Base-by-base conservation (phyloP, 2,888 invertebrate genomes). In the Mimachlamys varia region DNA sequence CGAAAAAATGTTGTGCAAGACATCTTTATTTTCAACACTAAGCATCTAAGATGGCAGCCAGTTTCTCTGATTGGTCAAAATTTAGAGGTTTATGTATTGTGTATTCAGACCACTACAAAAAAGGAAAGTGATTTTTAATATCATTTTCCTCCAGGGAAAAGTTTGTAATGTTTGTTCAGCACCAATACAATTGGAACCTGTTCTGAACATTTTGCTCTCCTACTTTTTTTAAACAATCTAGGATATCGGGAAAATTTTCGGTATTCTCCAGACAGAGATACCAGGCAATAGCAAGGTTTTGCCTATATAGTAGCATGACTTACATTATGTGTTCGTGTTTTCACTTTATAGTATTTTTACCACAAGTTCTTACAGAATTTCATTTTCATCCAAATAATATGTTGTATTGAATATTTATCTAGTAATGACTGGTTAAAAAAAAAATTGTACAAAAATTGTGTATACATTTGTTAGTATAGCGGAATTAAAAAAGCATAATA, bases 381-480 rank as follows among this genome's bases (percentile, higher is more conserved):
- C 76, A 76, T 76, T 76, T 76, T 33, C 76, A 76, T 76, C 76
- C 76, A 76, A 33, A 58, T 5, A 76, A 7, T 33, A 2, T 76
- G 76, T 76, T 76, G 76, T 76, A 76, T 33, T 33, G 76, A 33
- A 33, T 76, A n/a, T 58, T 58, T 58, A 76, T 76, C 76, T 76
- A 33, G 22, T 76, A 22, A 58, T n/a, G 53, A 19, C 53, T 62
- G 62, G 76, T 76, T n/a, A n/a, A 76, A 33, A 76, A 33, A 76
- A 76, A 33, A 27, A 13, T 76, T 33, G 33, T 76, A 76, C 17
- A 33, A 76, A 27, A 33, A 76, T 33, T 76, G 76, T 76, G 76
- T 76, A 76, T 33, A 76, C 76, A 76, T 76, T 76, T 76, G 76
- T 76, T 76, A 76, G 76, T 76, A 33, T 76, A 76, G 76, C 76